Conservation (phyloP, 35 echinoderm and acorn worm genomes). For the Holothuria glaberrima region DNA sequence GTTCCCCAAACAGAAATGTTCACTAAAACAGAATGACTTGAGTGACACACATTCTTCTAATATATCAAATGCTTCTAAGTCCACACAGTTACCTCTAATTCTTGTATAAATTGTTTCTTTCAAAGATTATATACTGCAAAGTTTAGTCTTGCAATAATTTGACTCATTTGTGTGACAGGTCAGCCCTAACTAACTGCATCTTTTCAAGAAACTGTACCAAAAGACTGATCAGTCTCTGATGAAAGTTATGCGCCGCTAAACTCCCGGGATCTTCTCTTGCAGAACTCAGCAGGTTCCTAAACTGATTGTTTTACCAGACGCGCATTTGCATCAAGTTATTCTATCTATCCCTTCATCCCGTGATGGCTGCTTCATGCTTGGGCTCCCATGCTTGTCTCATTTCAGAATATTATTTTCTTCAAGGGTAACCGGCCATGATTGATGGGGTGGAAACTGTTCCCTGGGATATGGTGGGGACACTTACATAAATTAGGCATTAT, state of each 20-base stretch:
- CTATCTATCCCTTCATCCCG: not conserved
- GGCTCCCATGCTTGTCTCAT: conserved; percentile 4
- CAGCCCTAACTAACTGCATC: too few species aligned
- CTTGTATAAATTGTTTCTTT: too few species aligned
- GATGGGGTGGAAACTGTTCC: conserved; percentile 47
- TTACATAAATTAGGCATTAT: conserved; percentile 43
- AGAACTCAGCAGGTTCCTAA: conserved; percentile 11
- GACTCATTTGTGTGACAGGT: too few species aligned
- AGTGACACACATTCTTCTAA: too few species aligned
- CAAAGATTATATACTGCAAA: too few species aligned
- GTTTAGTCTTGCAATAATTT: too few species aligned
- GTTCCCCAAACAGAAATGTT: too few species aligned
- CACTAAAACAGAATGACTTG: too few species aligned
- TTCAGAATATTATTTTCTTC: conserved; percentile 32
- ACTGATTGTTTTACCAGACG: conserved; percentile 61
- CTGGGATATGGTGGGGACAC: conserved; percentile 45
- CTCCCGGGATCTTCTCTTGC: not conserved
- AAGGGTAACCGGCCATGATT: conserved; percentile 58
- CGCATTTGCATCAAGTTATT: conserved; percentile 41
- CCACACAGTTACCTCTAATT: too few species aligned
- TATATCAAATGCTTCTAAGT: too few species aligned
- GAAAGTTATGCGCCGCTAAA: conserved; percentile 16
- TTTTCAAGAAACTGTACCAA: too few species aligned
- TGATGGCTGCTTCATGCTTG: conserved; percentile 31
- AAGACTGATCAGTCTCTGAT: too few species aligned